Conservation (phyloP, 2,888 invertebrate genomes). For the Pollenia labialis region DNA sequence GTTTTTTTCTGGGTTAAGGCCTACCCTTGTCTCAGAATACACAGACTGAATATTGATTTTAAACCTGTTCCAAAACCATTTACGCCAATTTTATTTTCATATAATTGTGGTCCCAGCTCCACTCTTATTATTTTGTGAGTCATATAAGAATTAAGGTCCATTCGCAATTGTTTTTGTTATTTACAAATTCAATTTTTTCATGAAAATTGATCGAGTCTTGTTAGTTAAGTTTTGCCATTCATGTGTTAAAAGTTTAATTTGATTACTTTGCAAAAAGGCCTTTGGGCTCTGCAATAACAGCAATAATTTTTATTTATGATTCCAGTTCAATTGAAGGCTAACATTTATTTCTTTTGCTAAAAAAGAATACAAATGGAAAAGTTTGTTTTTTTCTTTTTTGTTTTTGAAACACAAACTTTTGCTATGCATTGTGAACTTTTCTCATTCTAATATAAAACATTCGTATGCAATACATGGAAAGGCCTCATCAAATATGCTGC, state of each 20-base stretch:
- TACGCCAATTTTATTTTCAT: no score
- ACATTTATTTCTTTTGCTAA: constrained; percentile 17
- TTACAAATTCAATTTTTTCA: background rate
- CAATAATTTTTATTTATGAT: constrained; percentile 27
- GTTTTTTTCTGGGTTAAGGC: no score
- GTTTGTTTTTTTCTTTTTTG: constrained; percentile 21
- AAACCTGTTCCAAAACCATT: no score
- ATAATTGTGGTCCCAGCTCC: no score
- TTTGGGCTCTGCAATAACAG: background rate
- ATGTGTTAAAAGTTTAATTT: constrained; percentile 15
- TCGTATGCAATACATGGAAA: constrained; percentile 20
- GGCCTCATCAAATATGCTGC: constrained; percentile 43
- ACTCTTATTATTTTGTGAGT: no score
- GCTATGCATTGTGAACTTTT: constrained; percentile 25
- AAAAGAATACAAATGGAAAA: background rate
- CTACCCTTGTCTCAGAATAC: no score
- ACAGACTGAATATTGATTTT: no score
- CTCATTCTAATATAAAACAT: constrained; percentile 1
- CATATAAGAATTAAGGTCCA: no score
- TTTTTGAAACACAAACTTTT: constrained; percentile 35
- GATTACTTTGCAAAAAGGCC: constrained; percentile 13
- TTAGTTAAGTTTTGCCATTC: constrained; percentile 4
- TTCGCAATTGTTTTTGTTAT: background rate
- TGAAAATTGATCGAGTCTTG: background rate
- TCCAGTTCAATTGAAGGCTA: constrained; percentile 30